Conservation (phyloP, 2,888 invertebrate species). For the Gordius sp. region DNA sequence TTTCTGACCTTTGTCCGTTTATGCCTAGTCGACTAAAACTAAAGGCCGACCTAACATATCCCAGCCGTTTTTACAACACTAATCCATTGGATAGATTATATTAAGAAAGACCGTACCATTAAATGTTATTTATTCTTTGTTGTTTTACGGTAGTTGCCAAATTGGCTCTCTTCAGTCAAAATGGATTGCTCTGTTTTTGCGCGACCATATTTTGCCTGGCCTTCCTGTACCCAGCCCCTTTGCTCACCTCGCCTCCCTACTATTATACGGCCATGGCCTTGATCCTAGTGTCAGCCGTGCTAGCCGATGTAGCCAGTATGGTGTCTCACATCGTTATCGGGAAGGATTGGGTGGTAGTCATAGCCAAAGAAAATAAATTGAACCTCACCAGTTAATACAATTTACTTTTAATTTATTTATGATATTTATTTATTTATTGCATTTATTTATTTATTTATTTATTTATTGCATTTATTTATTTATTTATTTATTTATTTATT, state of each 20-base stretch:
- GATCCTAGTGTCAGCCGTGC: neutral
- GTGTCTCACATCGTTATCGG: conserved; percentile 25
- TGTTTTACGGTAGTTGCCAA: too few relatives aligned
- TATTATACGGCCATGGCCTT: neutral
- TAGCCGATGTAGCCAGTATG: conserved; percentile 23
- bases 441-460: conserved; percentile 11
- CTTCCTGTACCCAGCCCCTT: neutral
- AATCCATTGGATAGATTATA: too few relatives aligned
- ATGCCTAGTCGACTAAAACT: too few relatives aligned
- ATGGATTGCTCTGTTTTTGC: neutral
- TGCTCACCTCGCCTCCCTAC: too few relatives aligned
- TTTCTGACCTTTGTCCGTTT: too few relatives aligned
- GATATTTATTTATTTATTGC: neutral
- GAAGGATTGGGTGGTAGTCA: conserved; percentile 32
- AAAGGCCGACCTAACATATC: too few relatives aligned
- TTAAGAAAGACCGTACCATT: too few relatives aligned
- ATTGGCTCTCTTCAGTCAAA: neutral
- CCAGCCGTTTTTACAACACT: too few relatives aligned
- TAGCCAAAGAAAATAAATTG: conserved; percentile 27
- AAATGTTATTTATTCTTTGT: too few relatives aligned
- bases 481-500: neutral
- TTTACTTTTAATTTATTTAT: neutral
- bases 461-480: neutral
- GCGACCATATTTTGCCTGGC: neutral
- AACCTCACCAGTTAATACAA: conserved; percentile 28